Conservation (phyloP, 2,888 invertebrate species). For the Drosophila maculinotata region DNA sequence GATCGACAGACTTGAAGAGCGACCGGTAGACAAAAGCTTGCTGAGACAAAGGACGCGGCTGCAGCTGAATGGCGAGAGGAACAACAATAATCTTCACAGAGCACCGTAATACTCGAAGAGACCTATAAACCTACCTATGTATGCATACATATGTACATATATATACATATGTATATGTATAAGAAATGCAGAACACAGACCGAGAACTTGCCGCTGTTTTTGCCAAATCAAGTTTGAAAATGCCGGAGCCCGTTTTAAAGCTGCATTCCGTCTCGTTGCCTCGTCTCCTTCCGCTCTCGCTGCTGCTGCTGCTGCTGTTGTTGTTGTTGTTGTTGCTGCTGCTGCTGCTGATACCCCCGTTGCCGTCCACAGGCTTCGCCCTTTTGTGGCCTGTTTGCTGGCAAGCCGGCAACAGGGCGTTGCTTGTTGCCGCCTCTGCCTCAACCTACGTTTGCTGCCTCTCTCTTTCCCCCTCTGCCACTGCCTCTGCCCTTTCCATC, state of each 20-base stretch:
- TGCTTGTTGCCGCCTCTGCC: constrained; percentile 39
- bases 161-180: constrained; percentile 1
- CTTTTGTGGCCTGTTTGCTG: constrained; percentile 30
- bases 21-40: constrained; percentile 38
- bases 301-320: background rate
- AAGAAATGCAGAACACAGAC: constrained; percentile 25
- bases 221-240: constrained; percentile 70
- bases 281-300: constrained; percentile 1
- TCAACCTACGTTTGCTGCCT: constrained; percentile 1
- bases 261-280: constrained; percentile 38
- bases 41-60: constrained; percentile 41
- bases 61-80: constrained; percentile 40
- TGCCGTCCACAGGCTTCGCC: constrained; percentile 15
- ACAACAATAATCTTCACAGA: constrained; percentile 30
- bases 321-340: background rate
- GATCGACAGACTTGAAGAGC: constrained; percentile 38
- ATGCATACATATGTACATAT: constrained; percentile 4
- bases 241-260: constrained; percentile 62
- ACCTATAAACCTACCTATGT: constrained; percentile 70
- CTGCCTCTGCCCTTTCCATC: constrained; percentile 1
- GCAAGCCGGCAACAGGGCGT: constrained; percentile 43
- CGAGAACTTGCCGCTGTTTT: constrained; percentile 41
- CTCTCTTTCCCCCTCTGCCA: background rate
- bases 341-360: background rate
- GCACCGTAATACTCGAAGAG: constrained; percentile 67